Evolutionary conservation across 92 coral and sea anemone species (phyloP).

Genomic region (Montipora capitata): DNA sequence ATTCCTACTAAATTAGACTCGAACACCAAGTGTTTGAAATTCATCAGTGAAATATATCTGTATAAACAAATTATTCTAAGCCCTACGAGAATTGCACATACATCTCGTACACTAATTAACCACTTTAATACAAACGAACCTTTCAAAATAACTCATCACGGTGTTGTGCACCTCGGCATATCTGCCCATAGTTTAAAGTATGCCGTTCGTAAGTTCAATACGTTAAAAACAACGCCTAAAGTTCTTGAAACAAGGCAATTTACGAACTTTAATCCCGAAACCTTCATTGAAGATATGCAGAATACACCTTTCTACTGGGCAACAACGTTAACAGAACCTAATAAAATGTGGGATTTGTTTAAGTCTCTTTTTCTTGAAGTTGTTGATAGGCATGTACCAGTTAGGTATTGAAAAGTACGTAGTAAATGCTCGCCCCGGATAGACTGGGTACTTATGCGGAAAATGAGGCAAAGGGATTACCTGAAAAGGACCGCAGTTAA

Average conservation of each 20-base stretch:
- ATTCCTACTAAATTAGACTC: too few relatives aligned
- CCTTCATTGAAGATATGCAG: slow-evolving; percentile 42
- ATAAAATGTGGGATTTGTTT: slow-evolving; percentile 50
- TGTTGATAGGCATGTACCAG: slow-evolving; percentile 32
- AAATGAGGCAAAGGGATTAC: slow-evolving; percentile 31
- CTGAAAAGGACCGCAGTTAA: not conserved
- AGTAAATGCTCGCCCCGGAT: slow-evolving; percentile 49
- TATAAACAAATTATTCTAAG: too few relatives aligned
- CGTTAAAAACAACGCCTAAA: not conserved
- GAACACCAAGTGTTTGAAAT: too few relatives aligned
- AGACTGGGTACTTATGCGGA: slow-evolving; percentile 4
- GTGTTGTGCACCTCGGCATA: slow-evolving; percentile 1
- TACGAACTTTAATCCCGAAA: slow-evolving; percentile 18
- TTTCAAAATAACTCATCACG: too few relatives aligned
- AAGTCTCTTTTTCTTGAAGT: slow-evolving; percentile 34
- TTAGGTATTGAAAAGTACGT: slow-evolving; percentile 26
- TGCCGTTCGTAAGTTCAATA: slow-evolving; percentile 37
- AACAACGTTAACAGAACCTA: slow-evolving; percentile 31
- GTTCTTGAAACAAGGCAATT: slow-evolving; percentile 3
- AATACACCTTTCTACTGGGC: slow-evolving; percentile 28
- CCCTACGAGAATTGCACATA: too few relatives aligned
- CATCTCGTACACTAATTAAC: too few relatives aligned
- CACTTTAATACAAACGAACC: too few relatives aligned
- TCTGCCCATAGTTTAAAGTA: not conserved
- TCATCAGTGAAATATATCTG: too few relatives aligned